Evolutionary conservation across 1,140 invertebrate species (phyloP).

Genomic region (Brachionus asplanchnoidis): DNA sequence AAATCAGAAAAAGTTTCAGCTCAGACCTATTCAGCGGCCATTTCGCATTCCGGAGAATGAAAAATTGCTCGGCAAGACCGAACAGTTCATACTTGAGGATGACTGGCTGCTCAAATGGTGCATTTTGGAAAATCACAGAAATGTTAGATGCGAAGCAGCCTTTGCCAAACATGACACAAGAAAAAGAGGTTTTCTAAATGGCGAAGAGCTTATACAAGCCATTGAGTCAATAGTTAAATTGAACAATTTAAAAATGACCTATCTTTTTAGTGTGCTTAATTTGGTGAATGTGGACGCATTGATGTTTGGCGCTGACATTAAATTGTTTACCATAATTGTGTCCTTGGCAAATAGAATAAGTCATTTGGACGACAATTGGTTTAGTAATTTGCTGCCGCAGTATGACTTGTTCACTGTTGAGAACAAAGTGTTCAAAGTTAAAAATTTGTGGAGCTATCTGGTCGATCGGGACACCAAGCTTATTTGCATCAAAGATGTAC

Average conservation of each 20-base stretch:
- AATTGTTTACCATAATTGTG: constrained; percentile 21
- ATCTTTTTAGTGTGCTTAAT: constrained; percentile 37
- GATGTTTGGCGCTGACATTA: not conserved
- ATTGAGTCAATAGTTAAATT: constrained; percentile 6
- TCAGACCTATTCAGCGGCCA: not conserved
- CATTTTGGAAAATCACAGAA: constrained; percentile 35
- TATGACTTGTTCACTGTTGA: constrained; percentile 29
- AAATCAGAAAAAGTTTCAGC: not conserved
- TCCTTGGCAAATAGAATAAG: constrained; percentile 14
- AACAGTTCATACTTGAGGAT: not conserved
- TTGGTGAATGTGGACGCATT: constrained; percentile 7
- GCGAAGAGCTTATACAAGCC: not conserved
- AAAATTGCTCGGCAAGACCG: not conserved
- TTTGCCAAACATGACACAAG: not conserved
- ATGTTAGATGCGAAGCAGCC: not conserved
- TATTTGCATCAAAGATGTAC: constrained; percentile 16
- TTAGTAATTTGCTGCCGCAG: constrained; percentile 15
- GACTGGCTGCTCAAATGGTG: constrained; percentile 40
- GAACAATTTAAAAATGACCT: constrained; percentile 29
- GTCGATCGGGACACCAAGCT: constrained; percentile 15
- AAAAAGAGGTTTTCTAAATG: not conserved
- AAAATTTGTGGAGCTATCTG: constrained; percentile 11
- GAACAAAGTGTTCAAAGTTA: constrained; percentile 33
- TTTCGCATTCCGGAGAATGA: not conserved
- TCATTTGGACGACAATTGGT: constrained; percentile 35